Base-by-base conservation (phyloP, 2,888 invertebrate genomes). In the Encarsia formosa region DNA sequence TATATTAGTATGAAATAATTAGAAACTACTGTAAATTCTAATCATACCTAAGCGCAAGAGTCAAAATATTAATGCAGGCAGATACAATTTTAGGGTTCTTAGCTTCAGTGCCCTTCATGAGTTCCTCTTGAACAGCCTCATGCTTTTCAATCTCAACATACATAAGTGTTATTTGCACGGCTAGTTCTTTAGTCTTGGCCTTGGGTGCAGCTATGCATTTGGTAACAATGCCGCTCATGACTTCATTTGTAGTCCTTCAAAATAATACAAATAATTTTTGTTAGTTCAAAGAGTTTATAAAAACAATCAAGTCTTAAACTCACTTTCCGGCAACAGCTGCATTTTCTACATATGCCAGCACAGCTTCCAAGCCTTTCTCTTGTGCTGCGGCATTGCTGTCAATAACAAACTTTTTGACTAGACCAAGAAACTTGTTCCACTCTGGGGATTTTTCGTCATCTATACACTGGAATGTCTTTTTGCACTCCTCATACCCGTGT, bases 61-160 rank as follows among this genome's bases (percentile, higher is more conserved):
- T 86, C 6, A 89, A 75, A 0, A 87, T 83, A 5, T 84, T 79
- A 2, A 90, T 81, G 71, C 92, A 94, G 0, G 89, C 94, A 0
- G 89, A 78, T 0, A 94, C 90, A 54, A 94, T 91, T 77, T 96
- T 98, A 0, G 98, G 97, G 75, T 96, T 96, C 74, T 98, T 98
- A 63, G 91, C 91, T 38, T 92, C 90, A 77, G 93, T 87, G 29
- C 97, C 97, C 76, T 95, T 95, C 18, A 94, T 77, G 2, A 98
- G 77, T 73, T 95, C 96, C 61, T 97, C 97, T 63, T 87, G 79
- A 0, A 93, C 92, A 11, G 83, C 75, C 59, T 97, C 97, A 56
- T 90, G 88, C 70, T 94, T 96, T 69, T 98, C 97, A 65, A 96
- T 92, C 78, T 98, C 97, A 61, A 97, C 81, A 71, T 90, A 96